Evolutionary conservation across 2,113 vertebrate genomes (phyloP), one percentile per base, ranked within the genome.

Genomic region (Corapipo altera): DNA sequence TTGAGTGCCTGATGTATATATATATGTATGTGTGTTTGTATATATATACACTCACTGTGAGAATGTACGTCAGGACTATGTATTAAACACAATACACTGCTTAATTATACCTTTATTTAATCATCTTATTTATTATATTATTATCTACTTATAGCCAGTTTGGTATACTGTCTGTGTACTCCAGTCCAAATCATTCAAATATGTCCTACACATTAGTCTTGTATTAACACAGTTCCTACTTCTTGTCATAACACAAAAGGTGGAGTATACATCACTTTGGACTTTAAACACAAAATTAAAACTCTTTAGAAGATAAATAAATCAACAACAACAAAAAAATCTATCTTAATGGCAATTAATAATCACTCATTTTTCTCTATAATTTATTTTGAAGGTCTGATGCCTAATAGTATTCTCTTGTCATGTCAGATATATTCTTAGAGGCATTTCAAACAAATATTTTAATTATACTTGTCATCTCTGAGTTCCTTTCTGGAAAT

Each of bases 21-120:
- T 28, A 21, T 14, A 22, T 15, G 39, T 41, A 15, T 37, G 20
- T 30, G 4, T 26, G 17, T 37, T 14, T 28, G 15, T 14, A 21
- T 21, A 16, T 8, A 37, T 30, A n/a, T 22, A 46, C 1, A 24
- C 18, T 51, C 8, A 14, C 12, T 57, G 15, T 33, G 16, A 51
- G 8, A 80, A 75, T 26, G 19, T 70, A 26, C 0, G 0, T 27
- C n/a, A 64, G 11, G 3, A 0, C 8, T 57, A 35, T 19, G 19
- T 32, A 23, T 44, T 48, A 30, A 65, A 74, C 12, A 69, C 4
- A 39, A n/a, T 35, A 22, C 19, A 28, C 4, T 33, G 7, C 3
- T 52, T 81, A 24, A 58, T 67, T 67, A 33, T 5, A 13, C 59
- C 1, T 52, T 88, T 81, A 49, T 15, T 2, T n/a, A n/a, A 30